Base-by-base conservation (phyloP, 2,797 vertebrate genomes). In the Sparus aurata region DNA sequence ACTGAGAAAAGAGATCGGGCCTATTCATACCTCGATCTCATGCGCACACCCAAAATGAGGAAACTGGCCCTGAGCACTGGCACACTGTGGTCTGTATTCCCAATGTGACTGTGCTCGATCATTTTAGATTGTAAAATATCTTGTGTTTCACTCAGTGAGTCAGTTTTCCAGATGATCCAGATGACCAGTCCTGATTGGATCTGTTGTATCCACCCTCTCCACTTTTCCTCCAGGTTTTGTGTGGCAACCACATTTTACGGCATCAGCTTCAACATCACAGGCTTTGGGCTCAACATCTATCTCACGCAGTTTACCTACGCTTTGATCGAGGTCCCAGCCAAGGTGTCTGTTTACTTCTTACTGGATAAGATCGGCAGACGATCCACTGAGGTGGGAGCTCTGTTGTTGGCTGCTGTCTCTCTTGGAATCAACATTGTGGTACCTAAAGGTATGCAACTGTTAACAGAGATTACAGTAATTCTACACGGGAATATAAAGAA, bases 251-350 rank as follows among this genome's bases (percentile, higher is more conserved):
- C 96, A 57, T 97, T 95, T 68, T 99, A 98, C 0, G 96, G 96
- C 75, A 95, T 97, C 89, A 97, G 95, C 92, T 94, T 98, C 88
- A 96, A 97, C 47, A 87, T 97, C 67, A 92, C 94, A 0, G 96
- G 96, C 59, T 96, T 98, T 72, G 96, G 96, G 23, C 91, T 97
- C 60, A 94, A 92, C 43, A 88, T 96, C 30, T 97, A 97, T 79
- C 91, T 97, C 45, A 97, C 95, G 15, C 98, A 98, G 79, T 96
- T 98, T 80, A 88, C 95, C 16, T 98, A 96, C 0, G 95, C 90
- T 0, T 4, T 85, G 3, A 92, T 96, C 63, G 98, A 99, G 86
- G 4, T 98, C 43, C 98, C 97, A 22, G 91, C 96, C 84, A 98
- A 98, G 93, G 0, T 96, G 1, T 0, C 71, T 0, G 84, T 95